These are phyloP conservation scores for Anodontia alba DNA, from an alignment of 2,888 invertebrate genomes.

Conservation along the genomic window DNA sequence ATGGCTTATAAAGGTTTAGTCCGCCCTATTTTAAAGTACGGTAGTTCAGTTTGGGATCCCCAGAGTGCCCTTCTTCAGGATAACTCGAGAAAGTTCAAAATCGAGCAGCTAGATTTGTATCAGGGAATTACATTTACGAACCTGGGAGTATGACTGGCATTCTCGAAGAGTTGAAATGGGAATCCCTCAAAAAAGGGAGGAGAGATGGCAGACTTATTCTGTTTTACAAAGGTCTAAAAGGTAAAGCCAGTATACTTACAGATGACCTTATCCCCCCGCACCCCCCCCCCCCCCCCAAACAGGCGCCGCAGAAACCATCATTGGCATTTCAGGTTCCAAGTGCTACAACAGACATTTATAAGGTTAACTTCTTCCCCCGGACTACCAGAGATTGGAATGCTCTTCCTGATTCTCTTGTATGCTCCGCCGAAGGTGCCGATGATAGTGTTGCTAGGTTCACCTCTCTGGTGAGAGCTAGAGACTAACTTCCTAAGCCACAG, in stretches of 20 bases:
- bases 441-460: constrained; percentile 4
- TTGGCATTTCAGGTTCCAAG: neutral
- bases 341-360: neutral
- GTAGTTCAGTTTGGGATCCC: constrained; percentile 1
- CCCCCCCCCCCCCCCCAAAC: neutral
- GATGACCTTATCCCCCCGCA: no score
- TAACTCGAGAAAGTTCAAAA: neutral
- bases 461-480: no score
- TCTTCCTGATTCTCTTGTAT: no score
- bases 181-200: no score
- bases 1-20: no score
- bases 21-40: neutral
- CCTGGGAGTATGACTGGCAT: neutral
- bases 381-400: no score
- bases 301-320: neutral
- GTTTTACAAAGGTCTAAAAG: constrained; percentile 5
- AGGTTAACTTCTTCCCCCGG: neutral
- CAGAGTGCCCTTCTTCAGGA: neutral
- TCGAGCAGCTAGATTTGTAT: neutral
- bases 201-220: neutral
- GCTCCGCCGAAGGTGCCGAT: neutral
- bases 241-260: no score
- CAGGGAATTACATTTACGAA: neutral
- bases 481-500: neutral
- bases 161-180: no score